Evolutionary conservation across 1,140 invertebrate species (phyloP).

Genomic region (Trichoplusia ni): DNA sequence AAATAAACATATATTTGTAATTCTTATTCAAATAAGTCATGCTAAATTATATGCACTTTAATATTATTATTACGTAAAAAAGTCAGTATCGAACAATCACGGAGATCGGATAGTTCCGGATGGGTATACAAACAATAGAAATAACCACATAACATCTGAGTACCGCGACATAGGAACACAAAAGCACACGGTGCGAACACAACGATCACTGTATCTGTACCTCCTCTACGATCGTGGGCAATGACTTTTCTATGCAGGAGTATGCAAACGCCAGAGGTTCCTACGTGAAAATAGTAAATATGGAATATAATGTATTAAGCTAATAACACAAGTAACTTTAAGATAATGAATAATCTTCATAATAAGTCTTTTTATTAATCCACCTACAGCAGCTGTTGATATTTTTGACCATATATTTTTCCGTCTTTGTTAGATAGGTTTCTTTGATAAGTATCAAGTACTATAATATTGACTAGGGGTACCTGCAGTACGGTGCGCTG

Average conservation of each 20-base stretch:
- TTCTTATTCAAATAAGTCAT: too few relatives aligned
- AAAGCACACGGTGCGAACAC: slow-evolving; percentile 46
- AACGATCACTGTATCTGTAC: slow-evolving; percentile 65
- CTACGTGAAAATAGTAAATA: slow-evolving; percentile 57
- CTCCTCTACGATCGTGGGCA: slow-evolving; percentile 81
- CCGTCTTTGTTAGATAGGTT: too few relatives aligned
- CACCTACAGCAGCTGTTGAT: background rate
- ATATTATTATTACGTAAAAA: too few relatives aligned
- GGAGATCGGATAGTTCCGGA: too few relatives aligned
- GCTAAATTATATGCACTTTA: too few relatives aligned
- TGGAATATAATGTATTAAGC: background rate
- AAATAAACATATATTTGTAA: too few relatives aligned
- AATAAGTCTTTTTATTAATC: too few relatives aligned
- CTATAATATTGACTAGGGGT: too few relatives aligned
- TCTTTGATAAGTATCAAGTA: too few relatives aligned
- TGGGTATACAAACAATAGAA: background rate
- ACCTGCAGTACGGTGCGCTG: slow-evolving; percentile 70
- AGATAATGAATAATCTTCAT: background rate
- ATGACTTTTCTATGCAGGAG: slow-evolving; percentile 83
- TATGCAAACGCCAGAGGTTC: slow-evolving; percentile 82
- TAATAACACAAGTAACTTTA: background rate
- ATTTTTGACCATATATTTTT: too few relatives aligned
- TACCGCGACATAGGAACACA: slow-evolving; percentile 34
- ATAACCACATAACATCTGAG: background rate
- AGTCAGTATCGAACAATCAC: too few relatives aligned